Evolutionary conservation across 2,113 vertebrate genomes (phyloP).

Genomic region (Coptodon bakossiorum): DNA sequence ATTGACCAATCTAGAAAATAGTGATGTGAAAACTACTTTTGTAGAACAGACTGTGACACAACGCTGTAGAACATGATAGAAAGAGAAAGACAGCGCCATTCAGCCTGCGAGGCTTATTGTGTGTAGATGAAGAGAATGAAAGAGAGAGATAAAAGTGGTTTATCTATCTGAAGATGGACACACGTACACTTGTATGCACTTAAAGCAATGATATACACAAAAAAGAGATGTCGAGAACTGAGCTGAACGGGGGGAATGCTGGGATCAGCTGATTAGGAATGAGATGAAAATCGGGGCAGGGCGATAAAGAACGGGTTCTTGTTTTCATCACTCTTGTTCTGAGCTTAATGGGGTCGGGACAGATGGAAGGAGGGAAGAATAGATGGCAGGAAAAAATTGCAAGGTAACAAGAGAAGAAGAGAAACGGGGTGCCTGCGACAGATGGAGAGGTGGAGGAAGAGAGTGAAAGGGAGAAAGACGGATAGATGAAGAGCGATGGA

Average conservation of each 20-base stretch:
- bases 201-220: not conserved
- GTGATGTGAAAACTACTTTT: constrained; percentile 35
- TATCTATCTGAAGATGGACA: constrained; percentile 1
- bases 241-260: not conserved
- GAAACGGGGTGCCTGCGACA: not conserved
- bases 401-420: not conserved
- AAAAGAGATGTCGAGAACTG: not conserved
- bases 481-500: not conserved
- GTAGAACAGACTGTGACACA: constrained; percentile 20
- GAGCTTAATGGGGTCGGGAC: constrained; percentile 1
- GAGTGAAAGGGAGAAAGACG: not conserved
- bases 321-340: constrained; percentile 38
- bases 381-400: not conserved
- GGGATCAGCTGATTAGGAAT: constrained; percentile 38
- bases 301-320: constrained; percentile 23
- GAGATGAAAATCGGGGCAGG: constrained; percentile 29
- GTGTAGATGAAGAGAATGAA: constrained; percentile 2
- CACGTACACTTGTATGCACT: not conserved
- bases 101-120: constrained; percentile 20
- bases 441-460: not conserved
- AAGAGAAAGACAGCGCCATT: constrained; percentile 22
- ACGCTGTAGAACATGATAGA: not conserved
- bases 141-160: constrained; percentile 12
- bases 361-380: not conserved
- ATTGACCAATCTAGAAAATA: constrained; percentile 39